These are phyloP conservation scores for Lycaena phlaeas DNA, from an alignment of 2,888 invertebrate species.

Conservation along the genomic window DNA sequence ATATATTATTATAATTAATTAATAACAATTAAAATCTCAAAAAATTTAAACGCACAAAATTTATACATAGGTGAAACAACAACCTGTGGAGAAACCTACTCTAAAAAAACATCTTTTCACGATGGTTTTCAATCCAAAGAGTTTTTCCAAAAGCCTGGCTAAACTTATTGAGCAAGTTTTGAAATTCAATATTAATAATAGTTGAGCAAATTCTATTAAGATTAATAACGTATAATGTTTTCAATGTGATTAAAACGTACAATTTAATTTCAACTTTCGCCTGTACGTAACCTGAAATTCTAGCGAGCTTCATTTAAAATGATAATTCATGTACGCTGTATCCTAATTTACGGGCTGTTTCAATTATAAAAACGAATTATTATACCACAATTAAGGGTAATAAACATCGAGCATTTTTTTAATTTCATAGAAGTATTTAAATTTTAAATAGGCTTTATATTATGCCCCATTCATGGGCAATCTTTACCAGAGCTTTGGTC, in stretches of 20 bases:
- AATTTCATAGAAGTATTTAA: conserved; percentile 6
- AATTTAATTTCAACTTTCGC: background rate
- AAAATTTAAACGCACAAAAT: too few relatives aligned
- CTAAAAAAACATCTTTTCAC: too few relatives aligned
- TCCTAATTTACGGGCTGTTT: background rate
- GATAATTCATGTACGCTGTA: background rate
- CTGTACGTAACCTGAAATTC: background rate
- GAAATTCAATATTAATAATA: too few relatives aligned
- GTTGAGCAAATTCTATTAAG: too few relatives aligned
- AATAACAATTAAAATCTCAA: too few relatives aligned
- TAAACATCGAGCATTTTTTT: background rate
- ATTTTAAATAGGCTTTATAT: conserved; percentile 1
- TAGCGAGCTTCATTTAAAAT: background rate
- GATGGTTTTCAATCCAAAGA: too few relatives aligned
- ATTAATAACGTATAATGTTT: too few relatives aligned
- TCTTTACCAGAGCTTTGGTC: conserved; percentile 30
- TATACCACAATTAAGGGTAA: background rate
- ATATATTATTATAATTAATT: too few relatives aligned
- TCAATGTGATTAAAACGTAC: background rate
- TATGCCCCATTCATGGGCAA: conserved; percentile 18
- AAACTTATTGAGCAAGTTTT: too few relatives aligned
- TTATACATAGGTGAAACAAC: too few relatives aligned
- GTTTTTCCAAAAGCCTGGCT: too few relatives aligned
- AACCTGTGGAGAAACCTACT: too few relatives aligned
- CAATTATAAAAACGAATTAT: background rate